These are phyloP conservation scores for Harpalus rufipes DNA, from an alignment of 2,888 invertebrate genomes.

Conservation along the genomic window DNA sequence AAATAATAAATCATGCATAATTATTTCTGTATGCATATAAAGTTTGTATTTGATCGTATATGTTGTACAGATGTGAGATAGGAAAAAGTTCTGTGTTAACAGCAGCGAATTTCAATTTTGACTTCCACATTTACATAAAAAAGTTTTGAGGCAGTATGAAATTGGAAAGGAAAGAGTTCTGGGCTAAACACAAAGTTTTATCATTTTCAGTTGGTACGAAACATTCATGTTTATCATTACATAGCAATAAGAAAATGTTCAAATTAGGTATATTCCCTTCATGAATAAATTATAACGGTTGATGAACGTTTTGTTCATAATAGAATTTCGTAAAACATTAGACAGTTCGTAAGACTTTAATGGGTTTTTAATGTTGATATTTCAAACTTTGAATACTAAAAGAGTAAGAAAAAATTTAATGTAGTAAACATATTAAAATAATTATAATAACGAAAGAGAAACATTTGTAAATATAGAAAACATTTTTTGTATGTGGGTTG, in stretches of 20 bases:
- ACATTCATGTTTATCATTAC: background rate
- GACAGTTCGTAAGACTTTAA: background rate
- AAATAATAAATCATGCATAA: too few species aligned
- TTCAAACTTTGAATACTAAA: background rate
- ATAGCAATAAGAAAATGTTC: background rate
- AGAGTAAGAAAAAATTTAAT: background rate
- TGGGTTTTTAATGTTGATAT: background rate
- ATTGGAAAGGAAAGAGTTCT: slow-evolving; percentile 22
- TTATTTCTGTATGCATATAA: too few species aligned
- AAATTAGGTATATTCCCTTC: background rate
- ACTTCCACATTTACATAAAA: slow-evolving; percentile 33
- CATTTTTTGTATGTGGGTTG: background rate
- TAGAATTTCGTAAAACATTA: background rate
- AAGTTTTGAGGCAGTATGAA: slow-evolving; percentile 32
- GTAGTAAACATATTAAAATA: background rate
- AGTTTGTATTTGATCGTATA: background rate
- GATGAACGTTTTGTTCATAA: slow-evolving; percentile 4
- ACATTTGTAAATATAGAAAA: background rate
- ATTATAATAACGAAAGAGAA: background rate
- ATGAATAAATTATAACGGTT: slow-evolving; percentile 10
- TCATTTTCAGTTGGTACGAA: background rate
- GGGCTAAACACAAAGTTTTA: slow-evolving; percentile 1
- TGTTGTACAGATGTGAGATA: background rate
- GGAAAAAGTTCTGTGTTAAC: background rate
- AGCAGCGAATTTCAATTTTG: background rate